Base-by-base conservation (phyloP, 1,140 invertebrate genomes). In the Marisa cornuarietis region DNA sequence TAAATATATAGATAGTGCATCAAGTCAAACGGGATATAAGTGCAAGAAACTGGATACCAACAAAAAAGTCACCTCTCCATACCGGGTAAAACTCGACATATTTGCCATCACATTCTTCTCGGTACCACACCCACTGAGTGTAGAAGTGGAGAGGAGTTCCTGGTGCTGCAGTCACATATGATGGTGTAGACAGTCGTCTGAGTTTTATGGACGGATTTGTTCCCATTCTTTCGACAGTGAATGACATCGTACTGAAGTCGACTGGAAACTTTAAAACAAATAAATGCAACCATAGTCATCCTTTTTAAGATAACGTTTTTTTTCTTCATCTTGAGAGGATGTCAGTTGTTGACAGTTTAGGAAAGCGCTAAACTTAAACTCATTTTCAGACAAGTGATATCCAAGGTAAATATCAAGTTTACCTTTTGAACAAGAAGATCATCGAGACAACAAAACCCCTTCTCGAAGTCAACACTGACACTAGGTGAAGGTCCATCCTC, bases 91-190 rank as follows among this genome's bases (percentile, higher is more conserved):
- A 63, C 1, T 52, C 52, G 24, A 42, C 11, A 1, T 26, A 62
- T 10, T 7, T n/a, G 26, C 73, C 73, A 8, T 62, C n/a, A 5
- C 18, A 7, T 22, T 54, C n/a, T 9, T 13, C 1, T 26, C 31
- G 24, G 73, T 75, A 75, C 73, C 73, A 75, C 20, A 22, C 14
- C 73, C 73, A 75, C 54, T 75, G 73, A 26, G 73, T 75, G 73
- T 75, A 75, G 73, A 26, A 62, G 73, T 62, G 16, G 54, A 75
- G 58, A 51, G 31, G 73, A 11, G 54, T 13, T 26, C 26, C 26
- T 14, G 26, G 18, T 9, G 8, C 73, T 0, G 54, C n/a, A 31
- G 63, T 54, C 54, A 75, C 58, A 61, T 75, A 75, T 6, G 73
- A 75, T 9, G 73, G 73, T 1, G 73, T 75, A 24, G 73, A 75